Conservation (phyloP, 2,888 invertebrate genomes). For the Coenonympha arcania region DNA sequence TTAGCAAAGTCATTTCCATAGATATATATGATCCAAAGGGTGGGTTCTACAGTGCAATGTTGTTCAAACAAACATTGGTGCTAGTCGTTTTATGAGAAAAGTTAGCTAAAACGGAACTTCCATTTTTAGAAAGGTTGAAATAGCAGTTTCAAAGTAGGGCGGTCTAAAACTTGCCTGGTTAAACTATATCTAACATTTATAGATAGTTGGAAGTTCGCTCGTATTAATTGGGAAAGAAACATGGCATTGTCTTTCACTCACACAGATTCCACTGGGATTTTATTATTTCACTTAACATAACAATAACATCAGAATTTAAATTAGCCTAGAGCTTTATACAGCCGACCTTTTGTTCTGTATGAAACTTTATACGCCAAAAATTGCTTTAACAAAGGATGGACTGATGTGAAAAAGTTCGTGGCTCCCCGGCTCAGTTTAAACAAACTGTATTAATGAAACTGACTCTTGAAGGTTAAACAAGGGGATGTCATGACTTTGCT, state of each 20-base stretch:
- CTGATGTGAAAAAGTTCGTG: conserved; percentile 20
- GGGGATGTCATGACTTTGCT: neutral
- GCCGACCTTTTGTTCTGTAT: conserved; percentile 16
- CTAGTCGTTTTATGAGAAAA: neutral
- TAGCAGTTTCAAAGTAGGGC: neutral
- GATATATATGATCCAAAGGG: neutral
- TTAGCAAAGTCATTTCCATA: too few relatives aligned
- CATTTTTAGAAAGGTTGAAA: neutral
- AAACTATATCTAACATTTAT: too few relatives aligned
- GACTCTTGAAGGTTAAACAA: conserved; percentile 13
- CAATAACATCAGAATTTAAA: conserved; percentile 24
- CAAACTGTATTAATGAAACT: conserved; percentile 12
- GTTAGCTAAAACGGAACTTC: neutral
- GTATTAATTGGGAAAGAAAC: too few relatives aligned
- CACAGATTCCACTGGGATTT: neutral
- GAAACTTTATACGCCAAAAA: conserved; percentile 22
- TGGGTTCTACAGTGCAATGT: neutral
- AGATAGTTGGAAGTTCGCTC: too few relatives aligned
- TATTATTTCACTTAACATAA: conserved; percentile 19
- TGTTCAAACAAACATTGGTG: neutral
- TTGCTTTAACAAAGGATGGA: conserved; percentile 25
- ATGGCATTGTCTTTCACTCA: too few relatives aligned
- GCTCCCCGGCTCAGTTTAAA: conserved; percentile 12
- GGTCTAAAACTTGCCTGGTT: neutral
- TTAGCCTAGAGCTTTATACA: conserved; percentile 17